Percentiles rank a stretch among this genome's conserved stretches.
Conservation (phyloP, 2,888 invertebrate species). For the Drosophila kokeensis region DNA sequence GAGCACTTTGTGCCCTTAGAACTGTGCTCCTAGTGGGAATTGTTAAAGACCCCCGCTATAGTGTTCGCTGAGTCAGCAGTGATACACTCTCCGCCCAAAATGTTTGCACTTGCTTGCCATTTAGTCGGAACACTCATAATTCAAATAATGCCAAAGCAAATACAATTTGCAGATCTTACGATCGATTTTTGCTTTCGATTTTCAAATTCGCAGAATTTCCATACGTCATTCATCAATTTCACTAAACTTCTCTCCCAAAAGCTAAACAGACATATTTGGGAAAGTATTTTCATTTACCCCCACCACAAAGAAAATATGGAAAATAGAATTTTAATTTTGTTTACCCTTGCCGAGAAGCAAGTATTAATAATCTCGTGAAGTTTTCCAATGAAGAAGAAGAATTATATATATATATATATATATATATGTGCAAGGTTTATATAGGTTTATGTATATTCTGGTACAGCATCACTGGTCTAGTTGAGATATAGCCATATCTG, state of each 20-base stretch:
- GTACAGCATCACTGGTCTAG: not conserved
- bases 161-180: not conserved
- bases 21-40: not conserved
- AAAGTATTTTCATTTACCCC: slow-evolving; percentile 66
- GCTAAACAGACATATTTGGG: slow-evolving; percentile 21
- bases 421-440: not conserved
- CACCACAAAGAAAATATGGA: slow-evolving; percentile 7
- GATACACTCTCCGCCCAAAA: not conserved
- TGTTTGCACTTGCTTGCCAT: not conserved
- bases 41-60: not conserved
- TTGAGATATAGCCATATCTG: not conserved
- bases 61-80: not conserved
- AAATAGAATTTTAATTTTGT: not conserved
- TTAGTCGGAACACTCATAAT: slow-evolving; percentile 16
- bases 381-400: not conserved
- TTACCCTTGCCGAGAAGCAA: not conserved
- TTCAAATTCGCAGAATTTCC: slow-evolving; percentile 39
- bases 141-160: slow-evolving; percentile 42
- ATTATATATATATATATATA: not conserved
- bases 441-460: not conserved
- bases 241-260: not conserved
- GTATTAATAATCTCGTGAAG: not conserved
- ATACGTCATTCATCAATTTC: slow-evolving; percentile 51
- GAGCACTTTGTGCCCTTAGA: not conserved
- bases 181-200: slow-evolving; percentile 16